Conservation (phyloP, 1,140 invertebrate species). For the Leguminivora glycinivorella region DNA sequence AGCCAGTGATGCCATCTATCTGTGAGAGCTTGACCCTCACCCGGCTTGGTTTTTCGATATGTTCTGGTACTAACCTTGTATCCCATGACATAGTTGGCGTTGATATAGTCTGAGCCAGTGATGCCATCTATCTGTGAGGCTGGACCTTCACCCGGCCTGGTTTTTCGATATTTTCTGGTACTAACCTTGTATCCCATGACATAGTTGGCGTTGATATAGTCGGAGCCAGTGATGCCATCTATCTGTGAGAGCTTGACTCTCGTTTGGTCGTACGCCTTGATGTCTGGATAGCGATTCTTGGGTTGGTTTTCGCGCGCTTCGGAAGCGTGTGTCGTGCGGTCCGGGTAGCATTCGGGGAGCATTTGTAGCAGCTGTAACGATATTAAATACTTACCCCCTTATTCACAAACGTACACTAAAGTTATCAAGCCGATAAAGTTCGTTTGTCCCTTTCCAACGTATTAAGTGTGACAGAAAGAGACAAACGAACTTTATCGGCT, state of each 20-base stretch:
- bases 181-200: constrained; percentile 91
- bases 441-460: too few species aligned
- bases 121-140: constrained; percentile 87
- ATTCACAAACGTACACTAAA: too few species aligned
- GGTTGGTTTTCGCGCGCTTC: constrained; percentile 92
- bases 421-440: too few species aligned
- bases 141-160: constrained; percentile 96
- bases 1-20: constrained; percentile 87
- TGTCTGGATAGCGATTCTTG: constrained; percentile 94
- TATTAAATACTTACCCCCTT: too few species aligned
- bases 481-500: too few species aligned
- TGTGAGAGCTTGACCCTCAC: constrained; percentile 91
- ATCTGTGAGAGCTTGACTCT: constrained; percentile 88
- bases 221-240: constrained; percentile 88
- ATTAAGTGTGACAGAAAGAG: too few species aligned
- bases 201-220: constrained; percentile 97
- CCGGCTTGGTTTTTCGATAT: constrained; percentile 94
- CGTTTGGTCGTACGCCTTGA: constrained; percentile 96
- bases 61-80: constrained; percentile 85
- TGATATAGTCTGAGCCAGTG: constrained; percentile 93
- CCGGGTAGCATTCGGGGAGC: constrained; percentile 91
- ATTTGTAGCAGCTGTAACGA: constrained; percentile 75
- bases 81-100: constrained; percentile 94
- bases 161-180: constrained; percentile 87
- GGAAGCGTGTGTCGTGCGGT: constrained; percentile 91